Conservation (phyloP, 1,140 invertebrate species). For the Procambarus virginalis region DNA sequence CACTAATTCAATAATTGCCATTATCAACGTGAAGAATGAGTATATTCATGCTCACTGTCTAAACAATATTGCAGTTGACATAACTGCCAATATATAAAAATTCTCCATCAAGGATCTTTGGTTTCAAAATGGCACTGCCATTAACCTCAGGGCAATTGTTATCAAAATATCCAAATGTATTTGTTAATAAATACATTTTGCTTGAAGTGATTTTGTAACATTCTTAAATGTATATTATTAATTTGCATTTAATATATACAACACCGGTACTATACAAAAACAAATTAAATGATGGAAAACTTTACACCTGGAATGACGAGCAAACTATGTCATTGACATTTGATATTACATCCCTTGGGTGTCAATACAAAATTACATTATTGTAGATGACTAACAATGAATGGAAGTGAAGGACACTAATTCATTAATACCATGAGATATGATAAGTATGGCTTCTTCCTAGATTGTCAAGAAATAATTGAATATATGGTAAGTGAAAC, state of each 20-base stretch:
- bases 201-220: not conserved
- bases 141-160: not conserved
- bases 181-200: not conserved
- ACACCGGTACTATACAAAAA: too few relatives aligned
- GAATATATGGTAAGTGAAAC: not conserved
- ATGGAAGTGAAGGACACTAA: conserved; percentile 26
- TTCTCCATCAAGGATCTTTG: not conserved
- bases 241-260: not conserved
- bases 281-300: not conserved
- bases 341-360: not conserved
- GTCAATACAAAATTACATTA: not conserved
- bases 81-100: not conserved
- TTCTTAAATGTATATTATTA: not conserved
- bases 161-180: not conserved
- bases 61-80: not conserved
- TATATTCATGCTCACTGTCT: not conserved
- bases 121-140: conserved; percentile 3
- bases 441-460: not conserved
- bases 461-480: not conserved
- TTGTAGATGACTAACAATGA: conserved; percentile 9
- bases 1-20: not conserved
- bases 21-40: not conserved
- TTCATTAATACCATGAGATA: conserved; percentile 35
- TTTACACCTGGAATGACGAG: conserved; percentile 27
- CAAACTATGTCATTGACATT: not conserved